phyloP scores from a whole-genome alignment of 2,888 invertebrate species.

The Leptura quadrifasciata region DNA sequence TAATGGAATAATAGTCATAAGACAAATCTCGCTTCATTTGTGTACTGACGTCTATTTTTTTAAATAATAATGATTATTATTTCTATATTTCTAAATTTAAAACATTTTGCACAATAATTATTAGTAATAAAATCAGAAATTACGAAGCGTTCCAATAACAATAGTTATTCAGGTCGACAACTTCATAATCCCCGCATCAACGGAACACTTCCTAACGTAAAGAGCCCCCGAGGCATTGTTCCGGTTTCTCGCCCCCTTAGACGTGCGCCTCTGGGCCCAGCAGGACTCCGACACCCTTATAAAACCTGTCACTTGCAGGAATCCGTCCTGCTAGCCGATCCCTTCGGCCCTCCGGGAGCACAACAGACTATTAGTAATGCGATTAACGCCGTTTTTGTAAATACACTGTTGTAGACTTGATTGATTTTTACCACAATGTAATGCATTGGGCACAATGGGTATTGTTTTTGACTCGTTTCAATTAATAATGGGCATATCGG shows the following conservation, averaged over 20 bases:
- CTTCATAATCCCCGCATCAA: constrained; percentile 27
- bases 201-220: constrained; percentile 38
- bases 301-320: constrained; percentile 72
- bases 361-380: constrained; percentile 69
- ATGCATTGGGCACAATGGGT: constrained; percentile 58
- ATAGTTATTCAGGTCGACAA: constrained; percentile 9
- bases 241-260: constrained; percentile 63
- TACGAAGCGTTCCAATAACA: constrained; percentile 9
- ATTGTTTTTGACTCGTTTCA: constrained; percentile 64
- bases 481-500: constrained; percentile 53
- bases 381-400: constrained; percentile 72
- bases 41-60: too few species aligned
- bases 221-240: constrained; percentile 54
- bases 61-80: background rate
- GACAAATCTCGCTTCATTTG: too few species aligned
- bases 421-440: constrained; percentile 69
- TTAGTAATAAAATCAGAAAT: background rate
- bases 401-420: constrained; percentile 66
- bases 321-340: constrained; percentile 63
- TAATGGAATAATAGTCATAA: too few species aligned
- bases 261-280: constrained; percentile 67
- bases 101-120: background rate
- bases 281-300: constrained; percentile 72
- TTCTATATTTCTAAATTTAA: background rate
- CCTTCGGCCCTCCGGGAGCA: constrained; percentile 62